These are phyloP conservation scores for Sitodiplosis mosellana DNA, from an alignment of 1,140 invertebrate species.

Conservation along the genomic window DNA sequence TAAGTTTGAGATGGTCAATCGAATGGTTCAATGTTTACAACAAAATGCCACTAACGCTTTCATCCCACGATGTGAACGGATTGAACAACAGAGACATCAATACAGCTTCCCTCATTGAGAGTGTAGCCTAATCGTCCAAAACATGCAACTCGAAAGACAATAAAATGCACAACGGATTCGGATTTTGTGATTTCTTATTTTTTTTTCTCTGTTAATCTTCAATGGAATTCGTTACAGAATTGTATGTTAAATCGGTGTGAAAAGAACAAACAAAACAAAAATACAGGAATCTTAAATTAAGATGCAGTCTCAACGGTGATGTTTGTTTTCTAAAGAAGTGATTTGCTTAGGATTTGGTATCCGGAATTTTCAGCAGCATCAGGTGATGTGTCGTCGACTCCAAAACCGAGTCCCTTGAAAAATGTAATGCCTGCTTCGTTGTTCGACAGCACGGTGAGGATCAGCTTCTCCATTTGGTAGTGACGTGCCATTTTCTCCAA, in stretches of 20 bases:
- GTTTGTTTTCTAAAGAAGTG: not conserved
- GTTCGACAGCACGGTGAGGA: constrained; percentile 63
- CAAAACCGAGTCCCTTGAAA: constrained; percentile 44
- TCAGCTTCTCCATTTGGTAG: constrained; percentile 55
- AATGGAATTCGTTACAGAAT: too few relatives aligned
- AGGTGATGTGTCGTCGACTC: constrained; percentile 31
- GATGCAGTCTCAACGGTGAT: not conserved
- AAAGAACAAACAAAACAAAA: not conserved
- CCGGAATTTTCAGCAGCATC: constrained; percentile 28
- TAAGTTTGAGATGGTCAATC: constrained; percentile 82
- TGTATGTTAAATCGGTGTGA: too few relatives aligned
- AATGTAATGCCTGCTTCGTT: constrained; percentile 48
- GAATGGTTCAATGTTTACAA: constrained; percentile 99
- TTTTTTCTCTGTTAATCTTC: too few relatives aligned
- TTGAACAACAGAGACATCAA: constrained; percentile 72
- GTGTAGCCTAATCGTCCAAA: constrained; percentile 1
- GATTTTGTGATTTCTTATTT: too few relatives aligned
- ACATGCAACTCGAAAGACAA: not conserved
- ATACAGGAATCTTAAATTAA: not conserved
- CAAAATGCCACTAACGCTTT: constrained; percentile 73
- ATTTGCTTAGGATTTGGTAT: constrained; percentile 35
- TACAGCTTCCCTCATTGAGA: constrained; percentile 81
- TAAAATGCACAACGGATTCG: too few relatives aligned
- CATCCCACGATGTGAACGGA: constrained; percentile 83
- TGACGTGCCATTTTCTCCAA: constrained; percentile 55